Evolutionary conservation across 2,888 invertebrate genomes (phyloP), one percentile per base, ranked within the genome.

Genomic region (Temnothorax rugatulus): DNA sequence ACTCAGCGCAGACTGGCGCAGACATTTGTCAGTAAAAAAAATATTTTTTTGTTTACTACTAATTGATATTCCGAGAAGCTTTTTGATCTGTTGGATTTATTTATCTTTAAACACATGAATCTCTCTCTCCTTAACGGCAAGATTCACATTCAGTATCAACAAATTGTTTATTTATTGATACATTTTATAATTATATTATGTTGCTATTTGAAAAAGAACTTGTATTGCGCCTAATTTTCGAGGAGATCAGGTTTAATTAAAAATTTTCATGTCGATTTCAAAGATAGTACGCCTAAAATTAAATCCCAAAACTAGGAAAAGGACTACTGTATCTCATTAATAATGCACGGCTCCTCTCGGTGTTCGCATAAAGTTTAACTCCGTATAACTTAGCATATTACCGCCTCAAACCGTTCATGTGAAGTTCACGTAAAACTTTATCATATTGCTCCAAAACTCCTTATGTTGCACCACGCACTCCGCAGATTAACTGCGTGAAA

Each of bases 51-150:
- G 15, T 7, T 13, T 18, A 34, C 7, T 15, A 50, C 63, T 84
- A 82, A 86, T 83, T 69, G 84, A 82, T 82, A 77, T 79, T 41
- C 64, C 13, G 54, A 81, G 66, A 84, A 85, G 15, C 83, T 86
- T 83, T 79, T 59, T 69, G 34, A 84, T 59, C 44, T 64, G 11
- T 69, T 38, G 52, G 15, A 71, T 74, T 59, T 64, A 59, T 84
- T 77, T 73, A 57, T 83, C 50, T 77, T 54, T 52, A 38, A 68
- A 44, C 18, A 57, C 13, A 9, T 2, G 38, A 11, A 54, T 34
- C 7, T n/a, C n/a, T n/a, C n/a, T n/a, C n/a, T n/a, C n/a, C 5
- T 34, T 34, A 34, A 34, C 3, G 3, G 29, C 29, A 29, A 29
- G 29, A 29, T 29, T 29, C 4, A 29, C 29, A 29, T 29, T 29